Evolutionary conservation across 2,888 invertebrate species (phyloP).

Genomic region (Platerodrilus igneus): DNA sequence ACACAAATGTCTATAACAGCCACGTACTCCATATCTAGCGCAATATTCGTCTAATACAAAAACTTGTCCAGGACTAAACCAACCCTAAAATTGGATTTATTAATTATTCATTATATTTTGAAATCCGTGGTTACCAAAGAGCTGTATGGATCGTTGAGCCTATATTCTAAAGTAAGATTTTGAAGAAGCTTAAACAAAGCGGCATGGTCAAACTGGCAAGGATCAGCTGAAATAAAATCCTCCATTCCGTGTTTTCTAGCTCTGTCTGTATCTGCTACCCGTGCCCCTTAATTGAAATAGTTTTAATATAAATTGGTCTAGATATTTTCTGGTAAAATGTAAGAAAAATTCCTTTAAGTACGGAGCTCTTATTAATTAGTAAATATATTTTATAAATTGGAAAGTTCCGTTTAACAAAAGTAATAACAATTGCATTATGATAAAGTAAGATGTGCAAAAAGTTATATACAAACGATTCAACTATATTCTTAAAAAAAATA

Average conservation of each 20-base stretch:
- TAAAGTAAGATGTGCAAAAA: no score
- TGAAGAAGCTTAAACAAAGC: slow-evolving; percentile 88
- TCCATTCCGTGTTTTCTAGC: slow-evolving; percentile 99
- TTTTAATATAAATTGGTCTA: no score
- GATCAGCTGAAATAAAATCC: slow-evolving; percentile 98
- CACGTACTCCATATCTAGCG: slow-evolving; percentile 94
- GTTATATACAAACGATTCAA: no score
- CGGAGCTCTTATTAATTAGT: no score
- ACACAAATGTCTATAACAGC: slow-evolving; percentile 94
- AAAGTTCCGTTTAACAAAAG: no score
- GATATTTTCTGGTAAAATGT: no score
- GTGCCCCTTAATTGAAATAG: no score
- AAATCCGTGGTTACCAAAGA: slow-evolving; percentile 69
- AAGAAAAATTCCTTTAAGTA: no score
- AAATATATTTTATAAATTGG: no score
- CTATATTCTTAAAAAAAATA: no score
- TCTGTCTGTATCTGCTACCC: slow-evolving; percentile 90
- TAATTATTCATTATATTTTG: slow-evolving; percentile 3
- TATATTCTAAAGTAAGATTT: slow-evolving; percentile 88
- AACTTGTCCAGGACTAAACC: slow-evolving; percentile 99
- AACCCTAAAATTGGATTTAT: slow-evolving; percentile 64
- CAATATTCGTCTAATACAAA: slow-evolving; percentile 98
- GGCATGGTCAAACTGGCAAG: slow-evolving; percentile 95
- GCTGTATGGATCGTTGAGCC: slow-evolving; percentile 96
- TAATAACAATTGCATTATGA: no score